Evolutionary conservation across 2,113 vertebrate species (phyloP).

Genomic region (Papio anubis): DNA sequence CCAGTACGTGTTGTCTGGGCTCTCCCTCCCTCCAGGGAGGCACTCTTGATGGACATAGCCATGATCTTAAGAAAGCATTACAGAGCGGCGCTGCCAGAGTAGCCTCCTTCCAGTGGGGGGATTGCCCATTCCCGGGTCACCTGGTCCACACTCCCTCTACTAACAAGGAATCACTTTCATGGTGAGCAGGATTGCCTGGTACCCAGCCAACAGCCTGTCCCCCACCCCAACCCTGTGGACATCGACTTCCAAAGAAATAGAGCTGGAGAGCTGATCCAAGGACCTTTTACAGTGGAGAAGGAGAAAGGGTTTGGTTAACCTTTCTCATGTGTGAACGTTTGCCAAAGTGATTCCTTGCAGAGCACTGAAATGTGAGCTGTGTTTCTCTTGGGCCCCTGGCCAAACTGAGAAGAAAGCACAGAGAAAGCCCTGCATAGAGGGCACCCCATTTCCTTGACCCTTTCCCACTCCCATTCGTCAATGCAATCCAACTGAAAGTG

Average conservation of each 20-base stretch:
- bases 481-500: not conserved
- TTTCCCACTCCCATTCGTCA: not conserved
- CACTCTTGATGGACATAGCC: too few relatives aligned
- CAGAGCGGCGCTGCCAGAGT: not conserved
- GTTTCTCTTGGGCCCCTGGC: not conserved
- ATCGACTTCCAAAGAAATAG: not conserved
- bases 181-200: not conserved
- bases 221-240: too few relatives aligned
- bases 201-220: too few relatives aligned
- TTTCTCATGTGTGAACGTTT: not conserved
- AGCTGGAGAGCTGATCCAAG: not conserved
- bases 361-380: not conserved
- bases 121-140: not conserved
- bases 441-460: not conserved
- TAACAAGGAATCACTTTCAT: not conserved
- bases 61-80: too few relatives aligned
- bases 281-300: not conserved
- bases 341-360: not conserved
- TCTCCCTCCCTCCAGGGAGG: not conserved
- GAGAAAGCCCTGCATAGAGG: not conserved
- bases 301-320: not conserved
- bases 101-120: not conserved
- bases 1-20: not conserved
- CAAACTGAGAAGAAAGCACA: too few relatives aligned
- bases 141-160: too few relatives aligned